phyloP scores from a whole-genome alignment of 2,888 invertebrate genomes.

The Cataglyphis rosenhaueri region DNA sequence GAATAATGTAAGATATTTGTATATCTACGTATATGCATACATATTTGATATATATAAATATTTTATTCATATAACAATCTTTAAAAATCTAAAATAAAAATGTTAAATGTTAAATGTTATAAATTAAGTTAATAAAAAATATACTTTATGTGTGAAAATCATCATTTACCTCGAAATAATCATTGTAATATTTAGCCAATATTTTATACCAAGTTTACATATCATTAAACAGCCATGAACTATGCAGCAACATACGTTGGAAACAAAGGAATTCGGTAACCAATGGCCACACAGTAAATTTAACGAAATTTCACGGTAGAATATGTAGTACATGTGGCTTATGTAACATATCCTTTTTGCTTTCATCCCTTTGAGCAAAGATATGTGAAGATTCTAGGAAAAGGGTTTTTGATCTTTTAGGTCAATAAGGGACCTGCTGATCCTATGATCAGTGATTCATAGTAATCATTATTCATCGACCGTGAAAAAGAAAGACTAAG shows the following conservation, averaged over 20 bases:
- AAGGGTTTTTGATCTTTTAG: slow-evolving; percentile 19
- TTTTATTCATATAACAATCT: not conserved
- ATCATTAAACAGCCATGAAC: slow-evolving; percentile 21
- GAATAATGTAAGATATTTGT: not conserved
- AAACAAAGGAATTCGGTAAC: slow-evolving; percentile 47
- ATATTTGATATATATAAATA: not conserved
- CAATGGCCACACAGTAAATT: not conserved
- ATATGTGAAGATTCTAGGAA: slow-evolving; percentile 47
- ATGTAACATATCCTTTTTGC: slow-evolving; percentile 21
- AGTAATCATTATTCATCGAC: slow-evolving; percentile 35
- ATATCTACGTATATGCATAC: not conserved
- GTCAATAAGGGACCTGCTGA: slow-evolving; percentile 40
- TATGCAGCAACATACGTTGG: not conserved
- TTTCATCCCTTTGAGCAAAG: slow-evolving; percentile 11
- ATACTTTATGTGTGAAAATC: not conserved
- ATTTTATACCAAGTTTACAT: not conserved
- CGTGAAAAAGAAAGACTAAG: not conserved
- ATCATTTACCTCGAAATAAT: not conserved
- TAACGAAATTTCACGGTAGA: slow-evolving; percentile 53
- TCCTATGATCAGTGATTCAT: slow-evolving; percentile 33
- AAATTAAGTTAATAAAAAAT: not conserved
- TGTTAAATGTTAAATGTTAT: not conserved
- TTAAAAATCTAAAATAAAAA: not conserved
- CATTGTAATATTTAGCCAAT: not conserved
- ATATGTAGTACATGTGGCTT: not conserved